Base-by-base conservation (phyloP, 2,797 vertebrate genomes). In the Hyperoplus lanceolatus region DNA sequence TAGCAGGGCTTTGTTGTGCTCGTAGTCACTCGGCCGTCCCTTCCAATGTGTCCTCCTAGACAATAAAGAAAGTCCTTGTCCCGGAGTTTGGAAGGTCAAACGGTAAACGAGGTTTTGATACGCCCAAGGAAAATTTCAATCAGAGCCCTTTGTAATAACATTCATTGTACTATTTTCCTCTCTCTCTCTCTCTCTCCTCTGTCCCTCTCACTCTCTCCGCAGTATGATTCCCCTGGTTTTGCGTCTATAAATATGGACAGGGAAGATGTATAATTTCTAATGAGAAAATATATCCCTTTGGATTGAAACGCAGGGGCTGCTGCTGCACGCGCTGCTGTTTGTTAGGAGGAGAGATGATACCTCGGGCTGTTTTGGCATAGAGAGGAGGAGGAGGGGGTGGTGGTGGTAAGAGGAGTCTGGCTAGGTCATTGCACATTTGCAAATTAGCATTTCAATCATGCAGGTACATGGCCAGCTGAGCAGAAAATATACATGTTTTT, bases 371-470 rank as follows among this genome's bases (percentile, higher is more conserved):
- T 94, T 95, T 93, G 85, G 88, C 67, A 42, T 65, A 29, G 80
- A 57, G 79, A 11, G 81, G 81, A 51, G 67, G 73, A 8, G 59
- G 73, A 6, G 45, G 65, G 57, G 79, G 80, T 65, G 51, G 60
- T 49, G 80, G 77, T 79, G 80, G 88, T 83, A 87, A 92, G 87
- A 83, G 85, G 87, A 87, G 89, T 84, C 90, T 72, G 91, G 86
- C 92, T 91, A 94, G 95, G 93, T 95, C 93, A 94, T 91, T 92
- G 93, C 93, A 95, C 94, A 94, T 95, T 96, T 94, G 50, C 89
- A 95, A 95, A 95, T 95, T 95, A 95, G 94, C 94, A 94, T 96
- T 95, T 95, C 94, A 94, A 94, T 95, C 94, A 94, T 93, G 80
- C 91, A 93, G 93, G 93, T 93, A 91, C 87, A 87, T 69, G 92